Base-by-base conservation (phyloP, 2,888 invertebrate genomes). In the Hydrotaea diabolus region DNA sequence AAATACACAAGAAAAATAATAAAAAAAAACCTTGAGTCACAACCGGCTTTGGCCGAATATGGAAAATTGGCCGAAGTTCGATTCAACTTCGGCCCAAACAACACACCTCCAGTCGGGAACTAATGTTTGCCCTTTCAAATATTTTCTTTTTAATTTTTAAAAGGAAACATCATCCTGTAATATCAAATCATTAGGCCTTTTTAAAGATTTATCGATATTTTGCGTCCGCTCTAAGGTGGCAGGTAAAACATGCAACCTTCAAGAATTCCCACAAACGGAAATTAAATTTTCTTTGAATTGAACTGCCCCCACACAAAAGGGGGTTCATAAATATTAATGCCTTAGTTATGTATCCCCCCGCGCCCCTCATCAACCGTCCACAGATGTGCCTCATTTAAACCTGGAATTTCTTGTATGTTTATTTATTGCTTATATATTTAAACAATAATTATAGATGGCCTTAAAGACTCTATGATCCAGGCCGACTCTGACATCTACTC, bases 231-330 rank as follows among this genome's bases (percentile, higher is more conserved):
- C 2, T 7, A 31, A 31, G 31, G 31, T 31, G 26, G 59, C 0
- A 49, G 31, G 21, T 9, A n/a, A 26, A 13, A 26, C 57, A 39
- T 19, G 9, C 9, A 39, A 39, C 8, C 1, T 64, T 17, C 46
- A 75, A 43, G 36, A 49, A 76, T 62, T 39, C 2, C 8, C 26
- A 86, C 87, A 88, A 88, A 86, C 88, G 90, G 90, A 90, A 90
- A 90, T 90, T 90, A 89, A 89, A 90, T 89, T n/a, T 88, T 88
- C 87, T 89, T 90, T 87, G 89, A 89, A 89, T 87, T 88, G 88
- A 88, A 43, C 15, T 43, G 17, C 19, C 62, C 31, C 7, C 31
- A 53, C 36, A 13, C 15, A 43, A 43, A 21, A 0, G 17, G 66
- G 73, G 23, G 19, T 71, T 75, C 31, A 55, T 43, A 79, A 79